Conservation (phyloP, 1,140 invertebrate genomes). For the Drosophila suzukii region DNA sequence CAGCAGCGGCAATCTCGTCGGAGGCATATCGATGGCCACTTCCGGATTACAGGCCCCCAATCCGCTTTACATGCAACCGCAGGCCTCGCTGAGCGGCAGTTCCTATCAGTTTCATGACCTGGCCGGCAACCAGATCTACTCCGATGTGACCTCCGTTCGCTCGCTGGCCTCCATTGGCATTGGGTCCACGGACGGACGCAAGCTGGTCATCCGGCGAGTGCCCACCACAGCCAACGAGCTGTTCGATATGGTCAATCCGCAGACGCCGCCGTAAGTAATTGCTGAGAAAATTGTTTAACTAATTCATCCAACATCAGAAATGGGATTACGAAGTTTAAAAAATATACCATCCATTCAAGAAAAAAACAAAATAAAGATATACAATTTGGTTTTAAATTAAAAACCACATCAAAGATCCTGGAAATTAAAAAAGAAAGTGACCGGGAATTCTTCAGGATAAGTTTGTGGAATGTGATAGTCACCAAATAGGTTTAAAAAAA, state of each 20-base stretch:
- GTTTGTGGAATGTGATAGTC: not conserved
- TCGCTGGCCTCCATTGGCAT: slow-evolving; percentile 93
- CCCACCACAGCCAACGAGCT: slow-evolving; percentile 92
- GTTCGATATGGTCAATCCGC: slow-evolving; percentile 91
- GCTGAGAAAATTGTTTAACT: not conserved
- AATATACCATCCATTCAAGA: no score
- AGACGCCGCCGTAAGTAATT: slow-evolving; percentile 91
- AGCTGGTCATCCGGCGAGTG: slow-evolving; percentile 91
- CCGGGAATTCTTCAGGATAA: not conserved
- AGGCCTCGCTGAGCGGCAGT: slow-evolving; percentile 76
- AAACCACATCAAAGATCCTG: no score
- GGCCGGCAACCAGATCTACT: slow-evolving; percentile 84
- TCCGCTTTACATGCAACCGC: slow-evolving; percentile 76
- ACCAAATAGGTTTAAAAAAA: not conserved
- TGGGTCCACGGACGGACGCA: slow-evolving; percentile 93
- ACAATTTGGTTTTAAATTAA: no score
- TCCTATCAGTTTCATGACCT: slow-evolving; percentile 85
- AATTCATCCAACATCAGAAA: not conserved
- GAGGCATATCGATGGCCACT: slow-evolving; percentile 32
- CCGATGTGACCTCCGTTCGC: slow-evolving; percentile 89
- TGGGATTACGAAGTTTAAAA: no score
- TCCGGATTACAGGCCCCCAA: slow-evolving; percentile 54
- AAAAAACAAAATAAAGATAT: no score
- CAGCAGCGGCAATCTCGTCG: slow-evolving; percentile 63
- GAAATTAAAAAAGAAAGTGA: no score